phyloP scores from a whole-genome alignment of 2,888 invertebrate species.

The Pediacus dermestoides region DNA sequence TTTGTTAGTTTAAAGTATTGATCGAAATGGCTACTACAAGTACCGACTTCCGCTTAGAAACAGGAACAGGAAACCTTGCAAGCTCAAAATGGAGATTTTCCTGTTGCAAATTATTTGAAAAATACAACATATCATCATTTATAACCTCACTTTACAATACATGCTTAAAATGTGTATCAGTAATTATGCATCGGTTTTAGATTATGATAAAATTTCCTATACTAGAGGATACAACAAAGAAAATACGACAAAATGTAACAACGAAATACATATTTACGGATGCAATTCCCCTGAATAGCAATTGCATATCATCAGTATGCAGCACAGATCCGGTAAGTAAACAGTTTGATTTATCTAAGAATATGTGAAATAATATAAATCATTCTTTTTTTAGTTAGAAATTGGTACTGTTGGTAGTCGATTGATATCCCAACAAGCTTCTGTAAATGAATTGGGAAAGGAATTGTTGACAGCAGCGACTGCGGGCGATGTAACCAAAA shows the following conservation, averaged over 20 bases:
- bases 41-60: conserved; percentile 50
- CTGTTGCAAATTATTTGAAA: conserved; percentile 36
- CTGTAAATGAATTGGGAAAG: conserved; percentile 77
- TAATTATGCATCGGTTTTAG: conserved; percentile 26
- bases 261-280: conserved; percentile 31
- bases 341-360: no score
- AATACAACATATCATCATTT: conserved; percentile 20
- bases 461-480: conserved; percentile 74
- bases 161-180: conserved; percentile 16
- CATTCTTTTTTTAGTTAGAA: no score
- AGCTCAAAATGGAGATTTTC: conserved; percentile 52
- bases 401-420: conserved; percentile 29
- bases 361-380: no score
- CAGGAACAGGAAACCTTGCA: conserved; percentile 61
- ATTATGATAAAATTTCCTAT: conserved; percentile 35
- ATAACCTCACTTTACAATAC: conserved; percentile 22
- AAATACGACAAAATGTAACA: conserved; percentile 18
- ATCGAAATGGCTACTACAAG: conserved; percentile 36
- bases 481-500: conserved; percentile 72
- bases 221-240: conserved; percentile 22
- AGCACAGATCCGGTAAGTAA: no score
- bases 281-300: conserved; percentile 20
- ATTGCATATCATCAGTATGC: conserved; percentile 19
- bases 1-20: conserved; percentile 25
- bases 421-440: conserved; percentile 35